Conservation (phyloP, 2,797 vertebrate genomes). For the Thaleichthys pacificus region DNA sequence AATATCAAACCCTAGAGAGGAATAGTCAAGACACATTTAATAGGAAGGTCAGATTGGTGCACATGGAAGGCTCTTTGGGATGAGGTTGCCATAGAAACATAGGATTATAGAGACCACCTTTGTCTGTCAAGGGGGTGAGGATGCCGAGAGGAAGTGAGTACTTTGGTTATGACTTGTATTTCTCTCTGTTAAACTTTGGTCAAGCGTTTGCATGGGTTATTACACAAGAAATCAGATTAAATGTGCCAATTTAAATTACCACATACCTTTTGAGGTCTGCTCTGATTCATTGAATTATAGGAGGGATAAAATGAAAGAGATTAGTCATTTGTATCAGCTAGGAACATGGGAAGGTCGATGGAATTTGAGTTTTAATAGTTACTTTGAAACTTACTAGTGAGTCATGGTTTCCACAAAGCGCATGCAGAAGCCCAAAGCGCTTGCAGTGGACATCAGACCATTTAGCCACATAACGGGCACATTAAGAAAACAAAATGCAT, state of each 20-base stretch:
- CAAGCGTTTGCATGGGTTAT: not conserved
- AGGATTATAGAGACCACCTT: not conserved
- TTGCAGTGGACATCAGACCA: not conserved
- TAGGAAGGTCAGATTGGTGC: not conserved
- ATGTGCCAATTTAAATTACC: not conserved
- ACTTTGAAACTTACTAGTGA: too few species aligned
- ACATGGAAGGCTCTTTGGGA: not conserved
- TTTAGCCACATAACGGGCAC: not conserved
- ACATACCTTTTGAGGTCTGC: constrained; percentile 54
- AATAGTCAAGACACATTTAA: constrained; percentile 37
- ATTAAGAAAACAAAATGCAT: not conserved
- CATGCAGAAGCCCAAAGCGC: not conserved
- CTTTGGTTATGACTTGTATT: not conserved
- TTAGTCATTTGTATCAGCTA: not conserved
- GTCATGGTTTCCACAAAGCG: not conserved
- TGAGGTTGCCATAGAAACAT: not conserved
- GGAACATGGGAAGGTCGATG: not conserved
- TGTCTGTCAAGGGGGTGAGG: not conserved
- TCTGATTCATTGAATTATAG: constrained; percentile 42
- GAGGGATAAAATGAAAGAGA: constrained; percentile 18
- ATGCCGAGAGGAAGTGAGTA: not conserved
- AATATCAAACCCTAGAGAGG: constrained; percentile 2
- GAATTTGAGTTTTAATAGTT: too few species aligned
- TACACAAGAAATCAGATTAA: not conserved
- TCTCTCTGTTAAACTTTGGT: not conserved